These are phyloP conservation scores for Chlamydotis undulata DNA, from an alignment of 2,113 vertebrate genomes.

Conservation along the genomic window DNA sequence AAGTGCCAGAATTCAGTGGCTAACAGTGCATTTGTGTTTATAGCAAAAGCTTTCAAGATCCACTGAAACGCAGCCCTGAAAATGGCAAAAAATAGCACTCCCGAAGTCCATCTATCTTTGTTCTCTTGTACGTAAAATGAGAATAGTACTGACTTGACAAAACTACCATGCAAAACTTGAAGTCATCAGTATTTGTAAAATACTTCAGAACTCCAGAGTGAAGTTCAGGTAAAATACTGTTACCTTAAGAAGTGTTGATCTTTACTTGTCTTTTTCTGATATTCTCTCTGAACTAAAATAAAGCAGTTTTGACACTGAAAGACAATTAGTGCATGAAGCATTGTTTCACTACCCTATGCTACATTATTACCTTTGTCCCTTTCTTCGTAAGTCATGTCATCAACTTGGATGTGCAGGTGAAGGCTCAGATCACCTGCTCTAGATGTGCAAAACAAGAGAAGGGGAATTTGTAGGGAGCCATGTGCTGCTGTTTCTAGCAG, in stretches of 20 bases:
- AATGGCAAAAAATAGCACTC: background rate
- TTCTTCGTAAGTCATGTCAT: background rate
- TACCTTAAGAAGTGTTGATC: background rate
- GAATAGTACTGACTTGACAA: background rate
- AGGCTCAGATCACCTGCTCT: background rate
- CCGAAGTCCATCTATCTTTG: background rate
- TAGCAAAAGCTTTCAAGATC: background rate
- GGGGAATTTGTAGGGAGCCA: background rate
- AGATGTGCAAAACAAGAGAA: background rate
- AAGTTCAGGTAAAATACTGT: background rate
- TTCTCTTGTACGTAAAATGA: background rate
- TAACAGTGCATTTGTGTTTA: background rate
- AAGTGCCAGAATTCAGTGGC: background rate
- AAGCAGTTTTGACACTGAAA: background rate
- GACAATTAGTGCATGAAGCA: background rate
- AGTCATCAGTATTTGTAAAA: background rate
- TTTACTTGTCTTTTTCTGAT: background rate
- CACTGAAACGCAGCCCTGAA: background rate
- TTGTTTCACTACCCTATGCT: background rate
- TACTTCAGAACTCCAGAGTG: background rate
- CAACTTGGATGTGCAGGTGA: background rate
- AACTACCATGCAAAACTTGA: background rate
- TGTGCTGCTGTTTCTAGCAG: background rate
- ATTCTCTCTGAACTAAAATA: background rate
- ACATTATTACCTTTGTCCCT: background rate